Evolutionary conservation across 2,797 vertebrate genomes (phyloP).

Genomic region (Taeniopygia guttata): DNA sequence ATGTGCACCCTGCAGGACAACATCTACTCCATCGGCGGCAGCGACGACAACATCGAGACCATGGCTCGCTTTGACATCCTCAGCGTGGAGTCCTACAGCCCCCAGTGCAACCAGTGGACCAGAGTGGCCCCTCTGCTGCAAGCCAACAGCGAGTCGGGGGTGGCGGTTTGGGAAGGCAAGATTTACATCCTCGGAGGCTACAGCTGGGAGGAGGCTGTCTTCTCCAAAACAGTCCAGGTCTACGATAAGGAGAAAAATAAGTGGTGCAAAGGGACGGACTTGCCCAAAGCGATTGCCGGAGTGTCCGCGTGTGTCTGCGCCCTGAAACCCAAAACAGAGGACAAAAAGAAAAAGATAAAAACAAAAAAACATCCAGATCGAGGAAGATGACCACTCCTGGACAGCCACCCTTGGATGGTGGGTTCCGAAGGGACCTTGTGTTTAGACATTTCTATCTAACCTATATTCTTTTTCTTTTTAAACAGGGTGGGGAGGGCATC

Average conservation of each 20-base stretch:
- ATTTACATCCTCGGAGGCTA: conserved; percentile 95
- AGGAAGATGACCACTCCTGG: conserved; percentile 65
- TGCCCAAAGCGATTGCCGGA: conserved; percentile 88
- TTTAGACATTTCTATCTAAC: conserved; percentile 15
- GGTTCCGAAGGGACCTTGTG: neutral
- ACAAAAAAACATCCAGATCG: conserved; percentile 70
- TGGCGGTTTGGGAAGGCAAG: conserved; percentile 83
- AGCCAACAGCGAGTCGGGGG: conserved; percentile 91
- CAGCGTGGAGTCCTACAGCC: conserved; percentile 89
- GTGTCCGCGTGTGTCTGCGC: conserved; percentile 89
- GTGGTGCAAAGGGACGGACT: conserved; percentile 85
- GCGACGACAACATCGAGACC: conserved; percentile 87
- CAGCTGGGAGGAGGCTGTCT: conserved; percentile 91
- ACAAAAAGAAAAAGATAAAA: conserved; percentile 78
- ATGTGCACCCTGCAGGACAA: conserved; percentile 89
- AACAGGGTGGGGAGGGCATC: neutral
- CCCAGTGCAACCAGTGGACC: conserved; percentile 89
- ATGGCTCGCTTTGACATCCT: conserved; percentile 92
- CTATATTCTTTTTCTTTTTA: neutral
- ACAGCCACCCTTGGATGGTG: neutral
- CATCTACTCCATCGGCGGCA: conserved; percentile 91
- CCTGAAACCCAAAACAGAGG: conserved; percentile 76
- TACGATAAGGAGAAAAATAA: conserved; percentile 82
- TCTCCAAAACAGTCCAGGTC: conserved; percentile 89
- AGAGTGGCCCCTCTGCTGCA: conserved; percentile 81